Evolutionary conservation across 2,113 vertebrate genomes (phyloP), one percentile per base, ranked within the genome.

Genomic region (Gallinago media): DNA sequence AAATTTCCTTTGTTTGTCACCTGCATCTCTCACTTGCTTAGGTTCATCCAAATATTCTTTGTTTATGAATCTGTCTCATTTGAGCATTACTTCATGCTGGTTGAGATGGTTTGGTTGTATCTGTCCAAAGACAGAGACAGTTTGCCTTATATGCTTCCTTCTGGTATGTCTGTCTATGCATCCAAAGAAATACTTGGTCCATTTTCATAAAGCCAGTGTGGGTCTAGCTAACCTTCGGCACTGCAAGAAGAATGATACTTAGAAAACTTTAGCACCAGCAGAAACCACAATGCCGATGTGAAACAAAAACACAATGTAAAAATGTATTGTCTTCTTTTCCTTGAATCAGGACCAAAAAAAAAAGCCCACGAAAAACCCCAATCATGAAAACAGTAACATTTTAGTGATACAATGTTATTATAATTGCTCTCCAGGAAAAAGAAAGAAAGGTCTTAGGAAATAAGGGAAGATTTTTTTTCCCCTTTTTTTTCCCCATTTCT

Each of bases 401-500:
- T 4, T 34, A 42, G n/a, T 34, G 78, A 36, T 38, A 38, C 25
- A 55, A 34, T 49, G 4, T 3, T 7, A 40, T 12, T 67, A 29
- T 3, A 70, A 21, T 58, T 55, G 15, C 8, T 77, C 62, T 66
- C 13, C 13, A 78, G 42, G 58, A 2, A 19, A 71, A 67, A 67
- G 21, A 54, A 82, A 58, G 7, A 4, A 82, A 61, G 3, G 1
- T 55, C 10, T 67, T 62, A 49, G 21, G 36, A 85, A 61, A 72
- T 13, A 58, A 40, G 7, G 8, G 21, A 68, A 63, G 5, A 12
- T 5, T 25, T 42, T 71, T 3, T 0, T 26, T 26, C 8, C 5
- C 16, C 2, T 4, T 44, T 42, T 26, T 26, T 17, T 1, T 0
- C 3, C 2, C 6, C 5, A 0, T 68, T 81, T 74, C 21, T 79